Conservation (phyloP, 92 coral and sea anemone species). For the Parazoanthus darwini region DNA sequence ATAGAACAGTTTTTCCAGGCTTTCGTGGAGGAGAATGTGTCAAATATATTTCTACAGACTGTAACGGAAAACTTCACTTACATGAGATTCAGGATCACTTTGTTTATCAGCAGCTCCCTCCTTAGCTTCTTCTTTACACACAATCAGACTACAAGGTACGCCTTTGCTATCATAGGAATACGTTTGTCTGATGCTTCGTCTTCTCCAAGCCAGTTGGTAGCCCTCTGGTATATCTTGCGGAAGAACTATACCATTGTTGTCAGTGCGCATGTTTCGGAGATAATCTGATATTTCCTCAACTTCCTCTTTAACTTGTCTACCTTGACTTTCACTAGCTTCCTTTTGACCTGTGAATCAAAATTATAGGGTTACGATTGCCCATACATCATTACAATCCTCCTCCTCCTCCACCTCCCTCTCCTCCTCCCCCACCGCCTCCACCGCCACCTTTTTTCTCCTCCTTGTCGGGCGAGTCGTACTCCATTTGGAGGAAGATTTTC, state of each 20-base stretch:
- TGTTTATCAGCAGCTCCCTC: background rate
- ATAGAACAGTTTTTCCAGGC: too few species aligned
- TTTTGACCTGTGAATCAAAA: conserved; percentile 1
- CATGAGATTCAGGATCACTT: background rate
- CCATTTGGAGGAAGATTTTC: conserved; percentile 40
- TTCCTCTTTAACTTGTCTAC: conserved; percentile 37
- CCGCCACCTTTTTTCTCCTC: conserved; percentile 27
- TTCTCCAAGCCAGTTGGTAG: conserved; percentile 44
- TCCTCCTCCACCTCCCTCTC: background rate
- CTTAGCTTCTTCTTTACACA: conserved; percentile 52
- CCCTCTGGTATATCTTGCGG: conserved; percentile 49
- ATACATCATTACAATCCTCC: background rate
- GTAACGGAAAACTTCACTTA: background rate
- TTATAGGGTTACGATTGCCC: too few species aligned
- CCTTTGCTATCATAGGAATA: conserved; percentile 40
- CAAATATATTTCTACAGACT: background rate
- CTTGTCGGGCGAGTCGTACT: conserved; percentile 40
- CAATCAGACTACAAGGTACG: conserved; percentile 46
- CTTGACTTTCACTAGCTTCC: background rate
- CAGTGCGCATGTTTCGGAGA: conserved; percentile 50
- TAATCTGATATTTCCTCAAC: conserved; percentile 48
- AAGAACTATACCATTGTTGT: conserved; percentile 13
- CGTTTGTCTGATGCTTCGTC: conserved; percentile 50
- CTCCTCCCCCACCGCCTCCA: conserved; percentile 17
- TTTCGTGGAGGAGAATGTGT: background rate